These are phyloP conservation scores for Bradypodion pumilum DNA, from an alignment of 2,797 vertebrate species.

Conservation along the genomic window DNA sequence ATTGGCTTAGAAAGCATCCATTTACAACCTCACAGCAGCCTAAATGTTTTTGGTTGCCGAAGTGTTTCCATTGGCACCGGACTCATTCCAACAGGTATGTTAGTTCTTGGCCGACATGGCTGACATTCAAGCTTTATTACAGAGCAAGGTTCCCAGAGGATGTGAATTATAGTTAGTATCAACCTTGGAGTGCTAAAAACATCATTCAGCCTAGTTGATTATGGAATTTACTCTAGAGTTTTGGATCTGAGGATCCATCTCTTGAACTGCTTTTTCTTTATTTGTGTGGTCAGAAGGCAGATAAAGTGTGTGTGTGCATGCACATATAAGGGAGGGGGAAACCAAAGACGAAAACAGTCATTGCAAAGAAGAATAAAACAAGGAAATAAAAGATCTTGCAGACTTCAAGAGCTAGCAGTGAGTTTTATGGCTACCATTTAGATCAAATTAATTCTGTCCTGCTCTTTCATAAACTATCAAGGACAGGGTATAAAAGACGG, in stretches of 20 bases:
- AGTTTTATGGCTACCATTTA: constrained; percentile 37
- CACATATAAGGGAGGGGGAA: constrained; percentile 28
- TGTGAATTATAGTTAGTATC: constrained; percentile 75
- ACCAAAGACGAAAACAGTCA: neutral
- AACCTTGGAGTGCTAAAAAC: constrained; percentile 72
- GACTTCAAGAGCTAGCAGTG: constrained; percentile 19
- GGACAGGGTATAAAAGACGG: constrained; percentile 24
- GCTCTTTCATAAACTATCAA: constrained; percentile 39
- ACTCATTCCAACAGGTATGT: constrained; percentile 75
- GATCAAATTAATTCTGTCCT: constrained; percentile 34
- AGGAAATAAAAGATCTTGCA: constrained; percentile 40
- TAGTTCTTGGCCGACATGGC: constrained; percentile 71
- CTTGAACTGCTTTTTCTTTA: constrained; percentile 54
- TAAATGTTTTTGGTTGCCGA: constrained; percentile 68
- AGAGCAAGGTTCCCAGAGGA: constrained; percentile 66
- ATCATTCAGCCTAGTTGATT: constrained; percentile 78
- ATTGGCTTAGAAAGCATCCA: constrained; percentile 70
- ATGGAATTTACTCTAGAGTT: constrained; percentile 68
- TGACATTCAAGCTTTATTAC: constrained; percentile 76
- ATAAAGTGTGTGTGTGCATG: constrained; percentile 51
- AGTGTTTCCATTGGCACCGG: constrained; percentile 72
- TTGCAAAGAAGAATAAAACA: constrained; percentile 22
- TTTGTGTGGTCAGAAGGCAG: constrained; percentile 63
- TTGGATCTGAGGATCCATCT: constrained; percentile 65
- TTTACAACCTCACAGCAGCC: constrained; percentile 66